These are phyloP conservation scores for Spilogale gracilis DNA, from an alignment of 2,113 vertebrate species.

Conservation along the genomic window DNA sequence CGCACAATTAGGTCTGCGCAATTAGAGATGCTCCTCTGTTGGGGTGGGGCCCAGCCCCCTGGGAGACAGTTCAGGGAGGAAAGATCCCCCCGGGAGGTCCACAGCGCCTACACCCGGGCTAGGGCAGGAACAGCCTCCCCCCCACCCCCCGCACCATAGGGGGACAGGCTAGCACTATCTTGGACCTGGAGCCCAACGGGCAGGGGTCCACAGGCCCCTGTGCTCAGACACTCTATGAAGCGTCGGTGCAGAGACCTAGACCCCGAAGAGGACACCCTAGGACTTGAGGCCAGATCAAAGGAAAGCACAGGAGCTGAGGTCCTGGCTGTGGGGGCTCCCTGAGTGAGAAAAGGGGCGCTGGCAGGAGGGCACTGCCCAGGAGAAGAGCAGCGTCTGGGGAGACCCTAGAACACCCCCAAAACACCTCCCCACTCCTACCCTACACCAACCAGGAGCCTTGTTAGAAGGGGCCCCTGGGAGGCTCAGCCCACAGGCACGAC, in stretches of 20 bases:
- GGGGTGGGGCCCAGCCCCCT: neutral
- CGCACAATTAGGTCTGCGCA: neutral
- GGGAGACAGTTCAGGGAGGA: neutral
- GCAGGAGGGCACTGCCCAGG: neutral
- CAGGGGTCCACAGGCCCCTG: neutral
- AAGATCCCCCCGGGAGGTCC: neutral
- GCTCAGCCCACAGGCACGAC: neutral
- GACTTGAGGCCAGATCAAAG: no score
- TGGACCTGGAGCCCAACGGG: neutral
- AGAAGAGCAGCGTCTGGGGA: no score
- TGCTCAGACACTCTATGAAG: neutral
- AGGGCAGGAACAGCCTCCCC: neutral
- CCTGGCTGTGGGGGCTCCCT: neutral
- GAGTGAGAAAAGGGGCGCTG: neutral
- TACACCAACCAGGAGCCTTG: neutral
- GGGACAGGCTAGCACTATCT: neutral
- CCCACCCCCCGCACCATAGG: neutral
- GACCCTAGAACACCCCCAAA: neutral
- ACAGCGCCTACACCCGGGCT: neutral
- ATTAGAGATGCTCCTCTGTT: neutral
- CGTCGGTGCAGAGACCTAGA: neutral
- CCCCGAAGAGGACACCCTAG: no score
- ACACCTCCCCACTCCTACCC: neutral
- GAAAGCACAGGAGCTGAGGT: neutral
- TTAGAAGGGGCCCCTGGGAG: neutral